Percentiles rank a stretch among this genome's conserved stretches.
phyloP scores from a whole-genome alignment of 30 jellyfish, hydroid and myxozoan species.

The Hydra vulgaris region DNA sequence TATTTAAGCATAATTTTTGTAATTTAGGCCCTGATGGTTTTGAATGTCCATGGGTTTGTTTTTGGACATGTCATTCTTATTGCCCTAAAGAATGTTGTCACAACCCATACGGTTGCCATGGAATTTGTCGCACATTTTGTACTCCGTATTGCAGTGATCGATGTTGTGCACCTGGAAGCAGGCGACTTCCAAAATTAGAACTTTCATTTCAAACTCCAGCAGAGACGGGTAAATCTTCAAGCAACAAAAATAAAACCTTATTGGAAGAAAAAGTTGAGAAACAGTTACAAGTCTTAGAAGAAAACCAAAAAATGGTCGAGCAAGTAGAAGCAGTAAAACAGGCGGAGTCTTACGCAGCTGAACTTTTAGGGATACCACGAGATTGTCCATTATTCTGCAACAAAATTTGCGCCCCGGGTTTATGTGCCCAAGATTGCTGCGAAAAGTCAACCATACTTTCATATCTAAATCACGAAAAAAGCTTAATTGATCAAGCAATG shows the following conservation, averaged over 20 bases:
- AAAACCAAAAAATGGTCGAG: slow-evolving; percentile 38
- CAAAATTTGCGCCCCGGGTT: slow-evolving; percentile 73
- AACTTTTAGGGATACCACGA: slow-evolving; percentile 73
- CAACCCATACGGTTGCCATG: slow-evolving; percentile 84
- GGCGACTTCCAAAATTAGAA: slow-evolving; percentile 48
- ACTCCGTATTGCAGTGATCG: slow-evolving; percentile 85
- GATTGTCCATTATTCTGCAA: slow-evolving; percentile 92
- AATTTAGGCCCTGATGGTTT: slow-evolving; percentile 56
- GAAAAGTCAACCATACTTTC: not conserved
- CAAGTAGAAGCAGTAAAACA: slow-evolving; percentile 81
- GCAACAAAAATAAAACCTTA: slow-evolving; percentile 1
- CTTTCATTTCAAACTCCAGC: slow-evolving; percentile 41
- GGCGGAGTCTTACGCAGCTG: slow-evolving; percentile 57
- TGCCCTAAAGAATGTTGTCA: slow-evolving; percentile 95
- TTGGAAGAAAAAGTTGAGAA: slow-evolving; percentile 1
- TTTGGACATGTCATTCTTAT: slow-evolving; percentile 87
- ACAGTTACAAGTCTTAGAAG: not conserved
- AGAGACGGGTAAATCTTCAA: slow-evolving; percentile 5
- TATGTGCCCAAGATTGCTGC: slow-evolving; percentile 84
- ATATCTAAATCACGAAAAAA: slow-evolving; percentile 6
- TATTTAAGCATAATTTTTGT: too few relatives aligned
- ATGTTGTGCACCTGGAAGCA: slow-evolving; percentile 93
- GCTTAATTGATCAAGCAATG: not conserved
- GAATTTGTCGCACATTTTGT: slow-evolving; percentile 62
- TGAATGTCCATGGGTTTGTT: slow-evolving; percentile 98